Conservation (phyloP, 2,888 invertebrate species). For the Mimachlamys varia region DNA sequence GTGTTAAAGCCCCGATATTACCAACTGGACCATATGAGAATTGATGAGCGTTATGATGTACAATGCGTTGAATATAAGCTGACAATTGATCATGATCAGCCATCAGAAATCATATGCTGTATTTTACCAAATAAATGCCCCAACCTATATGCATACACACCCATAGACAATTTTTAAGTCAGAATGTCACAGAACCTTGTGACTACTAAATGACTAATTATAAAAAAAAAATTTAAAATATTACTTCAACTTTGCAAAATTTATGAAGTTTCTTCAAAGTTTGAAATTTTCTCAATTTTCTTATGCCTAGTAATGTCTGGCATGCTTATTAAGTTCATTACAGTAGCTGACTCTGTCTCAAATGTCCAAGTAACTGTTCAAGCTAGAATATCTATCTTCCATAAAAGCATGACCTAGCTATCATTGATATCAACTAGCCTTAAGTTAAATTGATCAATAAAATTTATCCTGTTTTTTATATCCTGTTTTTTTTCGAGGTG, state of each 20-base stretch:
- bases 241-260: too few relatives aligned
- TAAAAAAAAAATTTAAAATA: too few relatives aligned
- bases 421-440: too few relatives aligned
- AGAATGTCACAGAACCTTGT: too few relatives aligned
- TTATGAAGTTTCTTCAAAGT: too few relatives aligned
- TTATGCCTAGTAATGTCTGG: too few relatives aligned
- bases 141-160: neutral
- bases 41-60: neutral
- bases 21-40: neutral
- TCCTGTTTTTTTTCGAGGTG: neutral
- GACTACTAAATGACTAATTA: too few relatives aligned
- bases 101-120: neutral
- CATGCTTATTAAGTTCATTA: neutral
- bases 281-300: too few relatives aligned
- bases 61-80: neutral
- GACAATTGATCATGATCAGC: neutral
- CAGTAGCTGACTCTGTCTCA: neutral
- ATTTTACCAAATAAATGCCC: neutral
- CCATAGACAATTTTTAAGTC: neutral
- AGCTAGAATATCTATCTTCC: neutral
- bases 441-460: too few relatives aligned
- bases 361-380: neutral
- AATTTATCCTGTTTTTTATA: neutral
- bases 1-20: neutral
- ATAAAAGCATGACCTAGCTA: neutral